Percentiles rank a stretch among this genome's conserved stretches.
Conservation (phyloP, 2,888 invertebrate species). For the Stomorhina lunata region DNA sequence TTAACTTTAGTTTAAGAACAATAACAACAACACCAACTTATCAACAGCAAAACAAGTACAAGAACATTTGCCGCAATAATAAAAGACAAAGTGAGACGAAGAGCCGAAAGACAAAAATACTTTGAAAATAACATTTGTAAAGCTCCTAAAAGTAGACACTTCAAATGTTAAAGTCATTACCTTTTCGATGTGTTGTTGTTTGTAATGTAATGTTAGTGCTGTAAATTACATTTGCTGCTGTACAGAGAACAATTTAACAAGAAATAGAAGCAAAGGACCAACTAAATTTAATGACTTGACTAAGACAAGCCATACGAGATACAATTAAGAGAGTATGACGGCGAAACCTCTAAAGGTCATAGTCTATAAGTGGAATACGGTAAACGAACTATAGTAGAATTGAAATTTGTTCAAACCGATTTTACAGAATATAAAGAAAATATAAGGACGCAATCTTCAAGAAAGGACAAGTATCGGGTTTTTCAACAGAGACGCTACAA, state of each 20-base stretch:
- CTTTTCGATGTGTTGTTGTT: constrained; percentile 13
- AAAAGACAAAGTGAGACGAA: constrained; percentile 2
- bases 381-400: too few species aligned
- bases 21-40: constrained; percentile 18
- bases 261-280: constrained; percentile 11
- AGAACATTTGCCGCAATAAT: constrained; percentile 19
- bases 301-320: too few species aligned
- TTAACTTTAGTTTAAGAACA: not conserved
- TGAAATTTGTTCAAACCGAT: too few species aligned
- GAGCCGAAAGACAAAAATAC: not conserved
- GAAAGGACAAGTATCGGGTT: too few species aligned
- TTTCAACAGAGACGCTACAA: too few species aligned
- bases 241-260: constrained; percentile 36
- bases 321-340: too few species aligned
- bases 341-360: too few species aligned
- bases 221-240: not conserved
- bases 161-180: constrained; percentile 56
- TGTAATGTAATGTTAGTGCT: not conserved
- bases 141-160: constrained; percentile 62
- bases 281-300: too few species aligned
- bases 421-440: too few species aligned
- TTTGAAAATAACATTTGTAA: constrained; percentile 54
- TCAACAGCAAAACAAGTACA: too few species aligned
- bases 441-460: too few species aligned
- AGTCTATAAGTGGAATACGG: too few species aligned